Percentiles rank a stretch among this genome's conserved stretches.
phyloP scores from a whole-genome alignment of 2,113 vertebrate genomes.

The Arenaria interpres region DNA sequence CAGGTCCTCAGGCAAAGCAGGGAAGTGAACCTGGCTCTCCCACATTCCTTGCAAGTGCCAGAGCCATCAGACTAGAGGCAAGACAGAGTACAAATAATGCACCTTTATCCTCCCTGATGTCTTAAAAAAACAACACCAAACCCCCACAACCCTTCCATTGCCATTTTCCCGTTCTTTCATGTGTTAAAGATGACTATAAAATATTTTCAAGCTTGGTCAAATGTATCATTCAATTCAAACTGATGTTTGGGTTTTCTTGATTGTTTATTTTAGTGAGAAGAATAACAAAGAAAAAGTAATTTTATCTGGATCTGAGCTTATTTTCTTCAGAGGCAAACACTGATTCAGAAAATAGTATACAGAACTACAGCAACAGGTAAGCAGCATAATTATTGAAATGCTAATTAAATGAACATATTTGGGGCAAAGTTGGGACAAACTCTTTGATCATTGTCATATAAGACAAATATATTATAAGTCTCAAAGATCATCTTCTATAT shows the following conservation, averaged over 20 bases:
- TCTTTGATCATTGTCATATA: neutral
- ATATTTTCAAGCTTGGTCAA: neutral
- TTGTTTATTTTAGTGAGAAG: neutral
- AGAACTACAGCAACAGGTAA: neutral
- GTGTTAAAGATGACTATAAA: neutral
- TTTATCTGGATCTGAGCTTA: neutral
- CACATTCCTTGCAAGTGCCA: conserved; percentile 49
- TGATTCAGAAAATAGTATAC: neutral
- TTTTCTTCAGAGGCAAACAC: neutral
- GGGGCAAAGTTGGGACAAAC: neutral
- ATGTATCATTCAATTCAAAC: neutral
- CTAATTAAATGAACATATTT: neutral
- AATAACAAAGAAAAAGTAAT: neutral
- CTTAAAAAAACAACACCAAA: neutral
- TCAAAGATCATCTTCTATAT: neutral
- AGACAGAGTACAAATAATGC: neutral
- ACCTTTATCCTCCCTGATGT: neutral
- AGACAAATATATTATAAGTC: neutral
- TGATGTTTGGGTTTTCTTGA: neutral
- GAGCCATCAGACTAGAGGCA: conserved; percentile 12
- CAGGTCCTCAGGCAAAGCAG: conserved; percentile 30
- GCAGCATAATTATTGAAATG: neutral
- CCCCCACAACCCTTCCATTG: neutral
- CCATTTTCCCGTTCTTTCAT: neutral
- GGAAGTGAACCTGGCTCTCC: conserved; percentile 38